These are phyloP conservation scores for Datnioides undecimradiatus DNA, from an alignment of 2,113 vertebrate species.

Conservation along the genomic window DNA sequence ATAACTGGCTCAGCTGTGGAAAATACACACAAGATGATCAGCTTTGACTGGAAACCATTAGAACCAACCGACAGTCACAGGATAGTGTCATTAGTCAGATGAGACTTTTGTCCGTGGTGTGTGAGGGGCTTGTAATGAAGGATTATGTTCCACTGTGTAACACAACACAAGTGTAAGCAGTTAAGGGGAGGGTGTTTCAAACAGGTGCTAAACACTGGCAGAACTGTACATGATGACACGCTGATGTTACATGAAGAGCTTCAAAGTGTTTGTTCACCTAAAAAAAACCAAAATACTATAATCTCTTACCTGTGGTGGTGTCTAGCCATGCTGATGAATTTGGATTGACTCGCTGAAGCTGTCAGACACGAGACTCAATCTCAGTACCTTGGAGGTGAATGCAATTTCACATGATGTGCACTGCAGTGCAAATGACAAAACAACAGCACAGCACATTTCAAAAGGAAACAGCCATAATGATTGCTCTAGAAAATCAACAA, in stretches of 20 bases:
- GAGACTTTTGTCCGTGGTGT: constrained; percentile 71
- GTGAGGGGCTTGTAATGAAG: constrained; percentile 77
- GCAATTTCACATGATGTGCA: neutral
- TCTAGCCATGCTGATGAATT: neutral
- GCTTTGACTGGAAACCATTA: constrained; percentile 43
- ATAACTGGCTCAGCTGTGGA: neutral
- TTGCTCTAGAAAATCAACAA: neutral
- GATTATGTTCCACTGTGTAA: constrained; percentile 65
- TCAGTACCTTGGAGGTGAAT: neutral
- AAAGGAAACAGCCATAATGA: neutral
- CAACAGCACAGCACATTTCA: neutral
- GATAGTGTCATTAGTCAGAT: constrained; percentile 62
- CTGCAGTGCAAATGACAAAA: neutral
- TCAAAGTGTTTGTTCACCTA: neutral
- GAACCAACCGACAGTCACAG: constrained; percentile 29
- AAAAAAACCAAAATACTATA: neutral
- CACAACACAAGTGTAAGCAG: constrained; percentile 57
- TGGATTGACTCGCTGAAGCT: neutral
- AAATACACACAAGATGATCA: constrained; percentile 15
- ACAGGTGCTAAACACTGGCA: constrained; percentile 60
- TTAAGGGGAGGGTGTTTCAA: constrained; percentile 37
- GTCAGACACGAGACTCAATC: neutral
- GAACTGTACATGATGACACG: constrained; percentile 9
- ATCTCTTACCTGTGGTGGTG: neutral
- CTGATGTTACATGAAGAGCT: neutral